These are phyloP conservation scores for Brachionus plicatilis DNA, from an alignment of 1,140 invertebrate species.

Conservation along the genomic window DNA sequence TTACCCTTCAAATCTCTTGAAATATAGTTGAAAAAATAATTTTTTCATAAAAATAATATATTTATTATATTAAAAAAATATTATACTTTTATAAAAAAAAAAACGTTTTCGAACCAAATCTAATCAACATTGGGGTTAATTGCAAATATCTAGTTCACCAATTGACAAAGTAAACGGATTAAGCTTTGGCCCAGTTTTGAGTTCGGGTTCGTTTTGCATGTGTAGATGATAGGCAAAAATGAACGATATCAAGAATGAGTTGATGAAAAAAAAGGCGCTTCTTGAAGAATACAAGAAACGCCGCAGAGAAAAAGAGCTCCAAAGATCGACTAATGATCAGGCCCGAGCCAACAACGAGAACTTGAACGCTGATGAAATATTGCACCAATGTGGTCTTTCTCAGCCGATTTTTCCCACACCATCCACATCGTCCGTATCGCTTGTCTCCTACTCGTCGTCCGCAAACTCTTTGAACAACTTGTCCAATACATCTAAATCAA, in stretches of 20 bases:
- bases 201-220: not conserved
- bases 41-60: not conserved
- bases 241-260: slow-evolving; percentile 30
- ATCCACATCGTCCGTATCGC: not conserved
- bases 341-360: not conserved
- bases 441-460: not conserved
- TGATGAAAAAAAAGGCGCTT: slow-evolving; percentile 30
- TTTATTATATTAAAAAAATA: not conserved
- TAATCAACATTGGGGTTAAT: not conserved
- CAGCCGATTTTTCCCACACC: not conserved
- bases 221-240: not conserved
- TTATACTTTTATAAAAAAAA: not conserved
- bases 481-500: not conserved
- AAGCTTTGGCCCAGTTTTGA: not conserved
- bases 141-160: not conserved
- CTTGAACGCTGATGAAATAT: slow-evolving; percentile 25
- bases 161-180: not conserved
- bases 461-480: not conserved
- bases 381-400: not conserved
- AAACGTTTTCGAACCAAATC: not conserved
- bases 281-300: slow-evolving; percentile 25
- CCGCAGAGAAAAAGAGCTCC: not conserved
- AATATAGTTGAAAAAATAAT: not conserved
- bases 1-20: not conserved
- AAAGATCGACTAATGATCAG: not conserved